Conservation (phyloP, 2,113 vertebrate genomes). For the Dipodomys merriami region DNA sequence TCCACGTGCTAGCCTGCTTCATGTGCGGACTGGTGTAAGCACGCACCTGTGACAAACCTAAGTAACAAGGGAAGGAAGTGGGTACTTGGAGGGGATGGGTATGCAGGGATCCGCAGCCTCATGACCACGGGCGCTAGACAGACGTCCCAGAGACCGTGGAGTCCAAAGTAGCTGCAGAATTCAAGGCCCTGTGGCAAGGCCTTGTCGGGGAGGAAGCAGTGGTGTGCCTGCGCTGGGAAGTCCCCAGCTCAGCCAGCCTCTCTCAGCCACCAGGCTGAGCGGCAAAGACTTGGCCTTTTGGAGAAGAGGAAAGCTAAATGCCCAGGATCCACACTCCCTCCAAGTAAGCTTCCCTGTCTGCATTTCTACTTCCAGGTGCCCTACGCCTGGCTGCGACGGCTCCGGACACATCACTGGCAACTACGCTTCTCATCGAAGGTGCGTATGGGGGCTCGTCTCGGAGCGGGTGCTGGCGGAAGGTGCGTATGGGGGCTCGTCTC, state of each 20-base stretch:
- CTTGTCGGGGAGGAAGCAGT: not conserved
- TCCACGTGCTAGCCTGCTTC: not conserved
- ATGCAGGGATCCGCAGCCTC: not conserved
- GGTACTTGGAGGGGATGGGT: not conserved
- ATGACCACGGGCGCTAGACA: not conserved
- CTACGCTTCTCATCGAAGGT: constrained; percentile 99
- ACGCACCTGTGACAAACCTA: not conserved
- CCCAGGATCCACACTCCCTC: not conserved
- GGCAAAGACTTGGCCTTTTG: not conserved
- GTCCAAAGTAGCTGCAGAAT: not conserved
- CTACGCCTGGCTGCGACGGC: constrained; percentile 98
- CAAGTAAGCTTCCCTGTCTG: not conserved
- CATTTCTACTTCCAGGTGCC: constrained; percentile 92
- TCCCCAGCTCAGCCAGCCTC: not conserved
- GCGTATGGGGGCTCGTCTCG: constrained; percentile 65
- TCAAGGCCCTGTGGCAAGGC: not conserved
- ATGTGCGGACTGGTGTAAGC: fast-evolving
- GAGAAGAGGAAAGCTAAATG: not conserved
- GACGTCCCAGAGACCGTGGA: not conserved
- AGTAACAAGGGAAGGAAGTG: not conserved
- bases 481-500: constrained; percentile 79
- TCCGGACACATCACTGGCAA: constrained; percentile 99
- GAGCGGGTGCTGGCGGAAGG: constrained; percentile 86
- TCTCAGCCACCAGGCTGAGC: not conserved
- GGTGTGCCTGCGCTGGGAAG: not conserved